phyloP scores from a whole-genome alignment of 1,140 invertebrate genomes.

The Drosophila malerkotliana region DNA sequence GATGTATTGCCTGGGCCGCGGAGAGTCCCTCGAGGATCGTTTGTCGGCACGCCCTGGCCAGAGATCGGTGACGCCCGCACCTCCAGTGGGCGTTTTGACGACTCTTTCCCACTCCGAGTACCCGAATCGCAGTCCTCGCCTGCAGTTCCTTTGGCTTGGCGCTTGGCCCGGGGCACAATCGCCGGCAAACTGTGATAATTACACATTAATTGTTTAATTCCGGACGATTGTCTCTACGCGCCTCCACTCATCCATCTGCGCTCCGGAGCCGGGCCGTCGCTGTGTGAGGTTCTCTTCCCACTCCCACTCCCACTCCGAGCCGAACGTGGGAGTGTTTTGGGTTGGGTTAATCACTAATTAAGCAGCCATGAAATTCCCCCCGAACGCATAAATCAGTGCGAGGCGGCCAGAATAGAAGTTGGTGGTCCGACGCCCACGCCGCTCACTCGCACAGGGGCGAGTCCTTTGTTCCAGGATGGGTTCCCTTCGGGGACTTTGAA shows the following conservation, averaged over 20 bases:
- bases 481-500: conserved; percentile 6
- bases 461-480: conserved; percentile 48
- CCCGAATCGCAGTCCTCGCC: conserved; percentile 1
- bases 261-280: conserved; percentile 8
- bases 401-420: conserved; percentile 22
- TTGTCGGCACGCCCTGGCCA: conserved; percentile 58
- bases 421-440: conserved; percentile 54
- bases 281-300: conserved; percentile 63
- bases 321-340: conserved; percentile 58
- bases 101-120: conserved; percentile 35
- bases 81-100: conserved; percentile 70
- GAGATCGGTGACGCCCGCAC: conserved; percentile 50
- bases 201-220: conserved; percentile 81
- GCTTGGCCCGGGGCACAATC: conserved; percentile 49
- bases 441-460: conserved; percentile 1
- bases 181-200: conserved; percentile 77
- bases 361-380: conserved; percentile 57
- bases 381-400: conserved; percentile 56
- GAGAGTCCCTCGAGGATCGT: conserved; percentile 49
- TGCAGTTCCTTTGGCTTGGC: conserved; percentile 31
- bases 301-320: conserved; percentile 1
- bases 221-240: conserved; percentile 47
- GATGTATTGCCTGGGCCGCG: conserved; percentile 60
- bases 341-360: conserved; percentile 66
- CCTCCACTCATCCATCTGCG: conserved; percentile 45